Conservation (phyloP, 2,888 invertebrate species). For the Xiphydria camelus region DNA sequence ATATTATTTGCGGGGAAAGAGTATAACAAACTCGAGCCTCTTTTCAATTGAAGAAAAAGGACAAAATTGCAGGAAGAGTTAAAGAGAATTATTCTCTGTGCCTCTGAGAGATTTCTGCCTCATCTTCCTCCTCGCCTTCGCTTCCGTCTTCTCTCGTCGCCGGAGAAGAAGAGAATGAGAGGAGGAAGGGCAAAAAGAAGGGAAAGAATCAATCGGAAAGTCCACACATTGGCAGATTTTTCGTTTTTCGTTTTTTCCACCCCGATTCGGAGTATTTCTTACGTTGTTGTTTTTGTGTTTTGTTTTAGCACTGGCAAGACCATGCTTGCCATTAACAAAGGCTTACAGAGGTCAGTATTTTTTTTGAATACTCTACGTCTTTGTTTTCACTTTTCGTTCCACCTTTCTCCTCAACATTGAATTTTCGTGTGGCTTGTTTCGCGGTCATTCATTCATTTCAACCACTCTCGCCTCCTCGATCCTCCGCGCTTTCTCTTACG, state of each 20-base stretch:
- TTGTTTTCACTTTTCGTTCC: conserved; percentile 23
- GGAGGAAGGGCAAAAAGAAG: too few relatives aligned
- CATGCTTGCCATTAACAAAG: conserved; percentile 84
- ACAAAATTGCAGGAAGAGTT: too few relatives aligned
- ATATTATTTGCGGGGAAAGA: too few relatives aligned
- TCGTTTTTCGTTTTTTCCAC: not conserved
- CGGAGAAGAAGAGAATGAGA: too few relatives aligned
- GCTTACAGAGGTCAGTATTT: conserved; percentile 77
- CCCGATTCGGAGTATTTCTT: conserved; percentile 34
- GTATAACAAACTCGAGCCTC: too few relatives aligned
- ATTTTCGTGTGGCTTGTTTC: conserved; percentile 16
- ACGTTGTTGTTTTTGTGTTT: conserved; percentile 62
- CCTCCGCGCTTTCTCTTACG: not conserved
- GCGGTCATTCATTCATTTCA: conserved; percentile 3
- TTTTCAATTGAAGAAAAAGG: too few relatives aligned
- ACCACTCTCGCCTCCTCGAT: not conserved
- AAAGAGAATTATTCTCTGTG: too few relatives aligned
- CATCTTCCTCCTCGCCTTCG: not conserved
- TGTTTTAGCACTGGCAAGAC: conserved; percentile 79
- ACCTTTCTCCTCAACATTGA: conserved; percentile 17
- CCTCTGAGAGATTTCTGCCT: conserved; percentile 6
- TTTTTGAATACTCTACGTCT: conserved; percentile 52
- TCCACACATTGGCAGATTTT: too few relatives aligned
- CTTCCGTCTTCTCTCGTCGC: not conserved
- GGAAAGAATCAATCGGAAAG: too few relatives aligned